Conservation (phyloP, 1,140 invertebrate species). For the Drosophila sulfurigaster region DNA sequence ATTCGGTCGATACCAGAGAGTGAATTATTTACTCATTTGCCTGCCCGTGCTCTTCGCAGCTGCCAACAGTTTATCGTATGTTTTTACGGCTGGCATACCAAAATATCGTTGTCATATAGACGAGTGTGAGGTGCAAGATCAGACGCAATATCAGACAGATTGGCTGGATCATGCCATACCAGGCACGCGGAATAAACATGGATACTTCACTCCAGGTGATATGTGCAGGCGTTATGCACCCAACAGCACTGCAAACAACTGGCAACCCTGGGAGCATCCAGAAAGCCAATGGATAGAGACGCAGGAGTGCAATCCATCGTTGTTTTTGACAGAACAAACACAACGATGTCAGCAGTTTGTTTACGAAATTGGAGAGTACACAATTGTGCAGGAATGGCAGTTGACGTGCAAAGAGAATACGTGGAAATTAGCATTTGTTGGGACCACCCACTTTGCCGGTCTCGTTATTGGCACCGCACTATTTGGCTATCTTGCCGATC, state of each 20-base stretch:
- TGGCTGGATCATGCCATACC: slow-evolving; percentile 86
- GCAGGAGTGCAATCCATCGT: slow-evolving; percentile 66
- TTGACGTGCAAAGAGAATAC: slow-evolving; percentile 87
- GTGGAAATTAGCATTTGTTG: slow-evolving; percentile 88
- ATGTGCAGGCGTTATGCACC: slow-evolving; percentile 62
- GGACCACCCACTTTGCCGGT: slow-evolving; percentile 87
- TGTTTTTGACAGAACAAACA: slow-evolving; percentile 62
- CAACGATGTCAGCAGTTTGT: slow-evolving; percentile 86
- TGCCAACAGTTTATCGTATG: slow-evolving; percentile 87
- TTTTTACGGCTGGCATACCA: slow-evolving; percentile 87
- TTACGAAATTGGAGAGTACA: slow-evolving; percentile 85
- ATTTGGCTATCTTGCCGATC: slow-evolving; percentile 87
- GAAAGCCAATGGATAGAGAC: neutral
- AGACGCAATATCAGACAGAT: slow-evolving; percentile 76
- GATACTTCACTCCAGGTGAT: slow-evolving; percentile 66
- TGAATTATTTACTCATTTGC: slow-evolving; percentile 87
- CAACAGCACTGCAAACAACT: slow-evolving; percentile 19
- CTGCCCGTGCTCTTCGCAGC: slow-evolving; percentile 87
- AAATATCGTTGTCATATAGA: slow-evolving; percentile 86
- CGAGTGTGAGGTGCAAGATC: slow-evolving; percentile 84
- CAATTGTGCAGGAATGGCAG: slow-evolving; percentile 87
- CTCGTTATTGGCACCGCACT: slow-evolving; percentile 87
- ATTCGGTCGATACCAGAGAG: slow-evolving; percentile 87
- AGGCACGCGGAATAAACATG: slow-evolving; percentile 59
- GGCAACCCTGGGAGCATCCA: neutral